Evolutionary conservation across 2,797 vertebrate genomes (phyloP).

Genomic region (Rhabdomys pumilio): DNA sequence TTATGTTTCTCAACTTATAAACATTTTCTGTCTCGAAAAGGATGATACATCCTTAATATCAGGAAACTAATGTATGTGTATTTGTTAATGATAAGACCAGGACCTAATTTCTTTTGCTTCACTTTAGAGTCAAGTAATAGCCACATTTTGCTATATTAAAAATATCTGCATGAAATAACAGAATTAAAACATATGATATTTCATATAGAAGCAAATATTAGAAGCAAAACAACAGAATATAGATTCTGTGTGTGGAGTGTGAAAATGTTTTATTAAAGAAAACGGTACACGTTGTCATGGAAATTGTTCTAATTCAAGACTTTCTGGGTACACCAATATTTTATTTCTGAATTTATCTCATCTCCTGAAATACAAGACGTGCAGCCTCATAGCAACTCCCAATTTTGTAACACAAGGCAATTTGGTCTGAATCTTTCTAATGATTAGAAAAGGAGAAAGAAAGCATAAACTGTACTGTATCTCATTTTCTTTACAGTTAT

Average conservation of each 20-base stretch:
- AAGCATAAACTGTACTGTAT: neutral
- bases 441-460: slow-evolving; percentile 17
- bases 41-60: neutral
- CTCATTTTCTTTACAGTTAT: slow-evolving; percentile 59
- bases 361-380: slow-evolving; percentile 45
- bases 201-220: slow-evolving; percentile 54
- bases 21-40: neutral
- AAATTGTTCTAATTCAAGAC: slow-evolving; percentile 84
- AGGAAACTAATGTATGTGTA: slow-evolving; percentile 10
- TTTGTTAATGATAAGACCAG: slow-evolving; percentile 34
- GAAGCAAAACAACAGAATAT: slow-evolving; percentile 77
- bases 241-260: slow-evolving; percentile 74
- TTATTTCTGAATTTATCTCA: slow-evolving; percentile 60
- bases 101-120: neutral
- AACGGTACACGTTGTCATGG: slow-evolving; percentile 79
- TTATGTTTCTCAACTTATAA: slow-evolving; percentile 11
- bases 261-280: slow-evolving; percentile 77
- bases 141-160: slow-evolving; percentile 67
- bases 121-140: slow-evolving; percentile 29
- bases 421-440: slow-evolving; percentile 39
- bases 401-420: slow-evolving; percentile 51
- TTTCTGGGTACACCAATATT: slow-evolving; percentile 67
- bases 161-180: slow-evolving; percentile 39
- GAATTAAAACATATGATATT: slow-evolving; percentile 57
- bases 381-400: neutral